Evolutionary conservation across 1,140 invertebrate species (phyloP), one percentile per base, ranked within the genome.

Genomic region (Apis laboriosa): DNA sequence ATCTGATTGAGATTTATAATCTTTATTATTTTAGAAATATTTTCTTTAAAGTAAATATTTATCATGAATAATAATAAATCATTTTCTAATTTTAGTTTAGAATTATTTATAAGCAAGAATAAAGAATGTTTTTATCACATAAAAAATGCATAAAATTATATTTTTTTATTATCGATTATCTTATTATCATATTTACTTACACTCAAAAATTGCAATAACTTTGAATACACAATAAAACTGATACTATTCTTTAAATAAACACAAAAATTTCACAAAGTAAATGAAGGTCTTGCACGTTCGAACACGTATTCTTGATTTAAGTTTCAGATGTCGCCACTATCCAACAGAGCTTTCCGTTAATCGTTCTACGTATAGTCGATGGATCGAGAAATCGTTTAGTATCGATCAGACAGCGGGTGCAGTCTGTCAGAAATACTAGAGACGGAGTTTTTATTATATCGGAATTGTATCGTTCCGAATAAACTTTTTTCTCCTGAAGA

Each of bases 371-470:
- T 53, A 34, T 9, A n/a, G 56, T n/a, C 82, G 84, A 84, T 84
- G 49, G 73, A 87, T 86, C 86, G 86, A 84, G n/a, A 77, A 24
- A 87, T 87, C 84, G 86, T 84, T 83, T 51, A 58, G 73, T 87
- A 86, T 86, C 86, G 85, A 86, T 74, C 73, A 70, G 67, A 61
- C 55, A 73, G 71, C 68, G 55, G 64, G 73, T 53, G 74, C 64
- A 79, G 77, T 24, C 64, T 82, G 83, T 83, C 64, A 74, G 67
- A 76, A 64, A 82, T 19, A 64, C 43, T 24, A 60, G 34, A 55
- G 51, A 78, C 67, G 4, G 17, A 28, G 28, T 82, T 82, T 81
- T 70, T 53, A 8, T 77, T 70, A 49, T 24, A 24, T 77, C 21
- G 73, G 64, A 24, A 60, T 77, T 51, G 56, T 15, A 82, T 11